These are phyloP conservation scores for Chrysemys picta DNA, from an alignment of 2,113 vertebrate genomes.

Conservation along the genomic window DNA sequence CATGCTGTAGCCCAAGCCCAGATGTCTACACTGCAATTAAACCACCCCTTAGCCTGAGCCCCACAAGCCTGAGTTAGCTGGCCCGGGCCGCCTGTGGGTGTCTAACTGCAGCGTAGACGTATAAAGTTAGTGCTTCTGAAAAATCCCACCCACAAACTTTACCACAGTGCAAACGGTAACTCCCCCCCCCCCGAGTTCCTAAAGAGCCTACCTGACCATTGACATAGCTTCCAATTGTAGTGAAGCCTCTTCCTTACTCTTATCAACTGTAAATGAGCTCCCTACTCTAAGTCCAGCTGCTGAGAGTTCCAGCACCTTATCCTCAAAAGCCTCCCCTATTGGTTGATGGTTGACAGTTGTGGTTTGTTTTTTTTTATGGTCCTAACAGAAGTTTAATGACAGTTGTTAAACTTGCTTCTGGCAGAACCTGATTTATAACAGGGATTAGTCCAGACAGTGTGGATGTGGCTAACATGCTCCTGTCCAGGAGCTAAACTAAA, in stretches of 20 bases:
- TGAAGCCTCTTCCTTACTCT: not conserved
- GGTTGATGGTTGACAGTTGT: not conserved
- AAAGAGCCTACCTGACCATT: not conserved
- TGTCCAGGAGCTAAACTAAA: not conserved
- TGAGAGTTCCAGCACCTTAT: not conserved
- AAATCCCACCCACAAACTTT: not conserved
- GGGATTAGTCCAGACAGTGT: not conserved
- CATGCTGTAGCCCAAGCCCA: not conserved
- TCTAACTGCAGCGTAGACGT: not conserved
- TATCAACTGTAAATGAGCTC: fast-evolving
- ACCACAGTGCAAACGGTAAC: not conserved
- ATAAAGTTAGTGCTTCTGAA: not conserved
- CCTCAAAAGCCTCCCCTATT: not conserved
- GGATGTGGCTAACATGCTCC: not conserved
- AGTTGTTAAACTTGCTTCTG: fast-evolving
- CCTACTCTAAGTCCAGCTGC: not conserved
- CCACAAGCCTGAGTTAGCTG: not conserved
- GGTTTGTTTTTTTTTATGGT: not conserved
- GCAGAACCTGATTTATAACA: not conserved
- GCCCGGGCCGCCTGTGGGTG: fast-evolving
- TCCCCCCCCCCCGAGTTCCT: not conserved
- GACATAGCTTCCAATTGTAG: fast-evolving
- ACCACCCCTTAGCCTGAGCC: not conserved
- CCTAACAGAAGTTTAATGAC: fast-evolving
- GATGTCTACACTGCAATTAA: not conserved